Conservation (phyloP, 2,113 vertebrate species). For the Nymphicus hollandicus region DNA sequence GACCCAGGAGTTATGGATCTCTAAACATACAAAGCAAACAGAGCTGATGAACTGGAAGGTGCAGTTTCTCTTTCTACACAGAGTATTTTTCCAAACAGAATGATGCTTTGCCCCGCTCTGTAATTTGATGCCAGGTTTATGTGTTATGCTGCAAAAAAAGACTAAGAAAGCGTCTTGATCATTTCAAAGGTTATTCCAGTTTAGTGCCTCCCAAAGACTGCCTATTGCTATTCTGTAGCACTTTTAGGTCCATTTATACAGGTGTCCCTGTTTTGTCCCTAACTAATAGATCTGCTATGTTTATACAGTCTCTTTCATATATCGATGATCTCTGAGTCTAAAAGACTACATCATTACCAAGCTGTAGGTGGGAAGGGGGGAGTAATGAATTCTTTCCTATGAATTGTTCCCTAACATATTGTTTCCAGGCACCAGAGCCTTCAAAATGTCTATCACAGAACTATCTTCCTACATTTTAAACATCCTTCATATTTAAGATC, state of each 20-base stretch:
- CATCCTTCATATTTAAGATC: not conserved
- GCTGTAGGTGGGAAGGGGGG: not conserved
- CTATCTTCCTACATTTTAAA: not conserved
- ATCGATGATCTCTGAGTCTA: not conserved
- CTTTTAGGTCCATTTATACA: not conserved
- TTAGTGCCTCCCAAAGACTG: not conserved
- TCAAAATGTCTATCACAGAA: not conserved
- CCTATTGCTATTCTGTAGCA: not conserved
- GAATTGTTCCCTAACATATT: not conserved
- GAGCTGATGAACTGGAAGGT: not conserved
- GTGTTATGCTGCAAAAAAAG: not conserved
- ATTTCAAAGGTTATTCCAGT: not conserved
- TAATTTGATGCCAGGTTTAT: not conserved
- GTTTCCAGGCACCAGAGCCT: not conserved
- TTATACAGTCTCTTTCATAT: not conserved
- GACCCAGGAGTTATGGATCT: not conserved
- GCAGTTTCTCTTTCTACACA: not conserved
- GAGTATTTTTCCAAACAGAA: not conserved
- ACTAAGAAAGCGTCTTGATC: not conserved
- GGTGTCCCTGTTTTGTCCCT: not conserved
- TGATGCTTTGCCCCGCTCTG: not conserved
- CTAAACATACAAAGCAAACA: not conserved
- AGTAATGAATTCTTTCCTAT: slow-evolving; percentile 4
- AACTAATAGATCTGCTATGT: not conserved
- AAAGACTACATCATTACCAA: not conserved